Evolutionary conservation across 2,888 invertebrate genomes (phyloP), one percentile per base, ranked within the genome.

Genomic region (Tricholauxania praeusta): DNA sequence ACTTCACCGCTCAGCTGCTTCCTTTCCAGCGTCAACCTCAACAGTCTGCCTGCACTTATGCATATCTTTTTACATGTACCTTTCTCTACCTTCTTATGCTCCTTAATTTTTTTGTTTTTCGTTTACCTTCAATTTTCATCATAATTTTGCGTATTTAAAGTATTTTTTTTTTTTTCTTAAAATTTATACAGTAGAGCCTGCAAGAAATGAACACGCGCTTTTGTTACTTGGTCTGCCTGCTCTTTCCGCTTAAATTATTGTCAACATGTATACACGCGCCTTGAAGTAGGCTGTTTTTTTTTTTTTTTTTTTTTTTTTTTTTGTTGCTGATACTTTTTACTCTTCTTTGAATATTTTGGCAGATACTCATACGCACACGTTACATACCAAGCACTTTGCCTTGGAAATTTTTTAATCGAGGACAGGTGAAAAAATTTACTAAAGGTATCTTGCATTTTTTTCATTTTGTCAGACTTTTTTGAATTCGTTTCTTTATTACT

Each of bases 391-490:
- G 57, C 28, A 39, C 28, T 60, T 17, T 48, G 49, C 60, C 70
- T 70, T 47, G 62, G 47, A 62, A 28, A 12, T 60, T 39, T 28
- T 68, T 64, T 64, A 64, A 64, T 64, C 64, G 64, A 64, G 64
- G 51, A 51, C 64, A 64, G 64, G 64, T 64, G 64, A 22, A 62
- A 70, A 70, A 51, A 32, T 62, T 14, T 48, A 57, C 48, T 48
- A 14, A 32, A n/a, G 53, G n/a, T 53, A n/a, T 55, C 55, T 15
- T 17, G 2, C 19, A 53, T 32, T 67, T 53, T 67, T 67, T 32
- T 57, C 15, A 59, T 68, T 48, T 57, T 57, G 39, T 39, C 39
- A 39, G 22, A 14, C 57, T 57, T 28, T 57, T 57, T 57, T 28
- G 39, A 12, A 15, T 15, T 6, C 0, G 19, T 28, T 39, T 15